Evolutionary conservation across 2,888 invertebrate species (phyloP).

Genomic region (Nemurella pictetii): DNA sequence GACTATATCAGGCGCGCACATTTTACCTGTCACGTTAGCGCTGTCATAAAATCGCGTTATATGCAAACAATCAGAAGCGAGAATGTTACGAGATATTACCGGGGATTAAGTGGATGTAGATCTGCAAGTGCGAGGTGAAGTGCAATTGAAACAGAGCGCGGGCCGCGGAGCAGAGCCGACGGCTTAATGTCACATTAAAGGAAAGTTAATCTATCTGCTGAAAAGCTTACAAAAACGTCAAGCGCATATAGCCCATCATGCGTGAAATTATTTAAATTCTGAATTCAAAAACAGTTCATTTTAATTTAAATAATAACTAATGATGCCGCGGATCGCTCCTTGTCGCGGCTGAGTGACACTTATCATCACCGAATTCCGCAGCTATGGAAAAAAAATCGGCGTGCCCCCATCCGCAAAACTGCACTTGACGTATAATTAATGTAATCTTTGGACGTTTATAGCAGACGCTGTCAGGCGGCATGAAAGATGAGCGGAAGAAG

Average conservation of each 20-base stretch:
- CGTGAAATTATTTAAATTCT: background rate
- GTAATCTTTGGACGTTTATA: conserved; percentile 13
- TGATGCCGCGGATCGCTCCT: background rate
- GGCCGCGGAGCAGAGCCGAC: background rate
- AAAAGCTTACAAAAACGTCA: too few relatives aligned
- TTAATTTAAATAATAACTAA: background rate
- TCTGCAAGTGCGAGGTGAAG: background rate
- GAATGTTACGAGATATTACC: background rate
- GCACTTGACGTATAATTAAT: conserved; percentile 32
- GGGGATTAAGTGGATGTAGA: background rate
- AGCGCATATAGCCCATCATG: background rate
- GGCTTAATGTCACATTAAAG: background rate
- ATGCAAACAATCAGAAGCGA: background rate
- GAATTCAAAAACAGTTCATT: background rate
- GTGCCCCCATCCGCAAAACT: background rate
- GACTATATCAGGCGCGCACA: too few relatives aligned
- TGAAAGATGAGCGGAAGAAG: conserved; percentile 27
- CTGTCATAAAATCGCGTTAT: background rate
- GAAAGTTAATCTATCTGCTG: too few relatives aligned
- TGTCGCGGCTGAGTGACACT: background rate
- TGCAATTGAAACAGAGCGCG: background rate
- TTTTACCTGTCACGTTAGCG: background rate
- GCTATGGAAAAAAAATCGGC: background rate
- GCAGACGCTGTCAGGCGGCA: conserved; percentile 18
- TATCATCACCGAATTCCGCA: background rate